Evolutionary conservation across 2,797 vertebrate genomes (phyloP), one percentile per base, ranked within the genome.

Genomic region (Hipposideros larvatus): DNA sequence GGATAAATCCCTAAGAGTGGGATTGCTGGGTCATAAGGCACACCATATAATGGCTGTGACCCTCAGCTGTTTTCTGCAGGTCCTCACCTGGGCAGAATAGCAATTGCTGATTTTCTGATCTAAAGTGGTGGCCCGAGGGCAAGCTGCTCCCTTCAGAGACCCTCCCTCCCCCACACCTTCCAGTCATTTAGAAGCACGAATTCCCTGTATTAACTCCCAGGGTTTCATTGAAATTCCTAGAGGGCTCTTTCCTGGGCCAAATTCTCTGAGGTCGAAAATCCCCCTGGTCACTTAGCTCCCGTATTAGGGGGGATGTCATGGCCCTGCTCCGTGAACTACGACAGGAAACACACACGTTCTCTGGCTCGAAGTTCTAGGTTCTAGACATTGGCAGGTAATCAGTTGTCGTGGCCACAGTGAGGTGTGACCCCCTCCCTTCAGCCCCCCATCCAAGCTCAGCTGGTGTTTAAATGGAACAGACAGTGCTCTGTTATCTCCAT

Each of bases 401-500:
- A n/a, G n/a, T n/a, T n/a, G n/a, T n/a, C n/a, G n/a, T n/a, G n/a
- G n/a, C n/a, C 66, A 4, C 14, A 6, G 14, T 16, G 14, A 51
- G 7, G 41, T 4, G 57, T 2, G 34, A 37, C 15, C 7, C 48
- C 1, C 48, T n/a, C 43, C n/a, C n/a, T n/a, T n/a, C 7, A 7
- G 43, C 13, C 48, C 14, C 48, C 48, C 14, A 2, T 15, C 37
- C 4, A 48, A 11, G 4, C 28, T n/a, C 43, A 21, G 31, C 28
- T 34, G 1, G 5, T 79, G 28, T 55, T 22, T 5, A 55, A 57
- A 57, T 9, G 18, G 34, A 59, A 19, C n/a, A 75, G 34, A 11
- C 0, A 3, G 11, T 21, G 21, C 0, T 16, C 21, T 68, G 7
- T 15, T 46, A 4, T 7, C 7, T 15, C 1, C 15, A 16, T 2